A percentile compares a stretch with the other conserved stretches of the same genome.
Evolutionary conservation across 2,113 vertebrate genomes (phyloP).

Genomic region (Alethe diademata): DNA sequence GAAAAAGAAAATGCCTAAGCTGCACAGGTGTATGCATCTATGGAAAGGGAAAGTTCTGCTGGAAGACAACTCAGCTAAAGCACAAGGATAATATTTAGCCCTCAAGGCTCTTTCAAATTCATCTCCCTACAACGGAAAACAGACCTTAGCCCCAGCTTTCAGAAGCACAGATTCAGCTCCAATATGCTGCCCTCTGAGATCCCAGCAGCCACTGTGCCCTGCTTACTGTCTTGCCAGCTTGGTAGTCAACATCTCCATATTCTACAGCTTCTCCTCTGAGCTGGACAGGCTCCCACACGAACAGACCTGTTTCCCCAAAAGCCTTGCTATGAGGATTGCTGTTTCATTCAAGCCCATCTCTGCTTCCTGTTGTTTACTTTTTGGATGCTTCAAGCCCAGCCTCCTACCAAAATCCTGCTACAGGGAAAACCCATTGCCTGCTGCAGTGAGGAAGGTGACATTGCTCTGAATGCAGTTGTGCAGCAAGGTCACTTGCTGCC

Average conservation of each 20-base stretch:
- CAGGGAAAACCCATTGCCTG: not conserved
- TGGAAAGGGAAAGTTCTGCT: not conserved
- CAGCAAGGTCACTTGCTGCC: not conserved
- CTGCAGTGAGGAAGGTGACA: constrained; percentile 31
- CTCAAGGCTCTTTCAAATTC: not conserved
- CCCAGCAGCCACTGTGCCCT: not conserved
- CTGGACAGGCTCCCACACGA: not conserved
- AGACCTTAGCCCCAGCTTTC: not conserved
- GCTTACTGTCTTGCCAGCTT: not conserved
- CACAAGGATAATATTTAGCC: not conserved
- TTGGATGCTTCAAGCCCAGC: not conserved
- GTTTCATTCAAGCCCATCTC: not conserved
- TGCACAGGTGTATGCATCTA: not conserved
- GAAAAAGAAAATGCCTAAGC: not conserved
- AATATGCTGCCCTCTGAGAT: not conserved
- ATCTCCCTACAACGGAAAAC: not conserved
- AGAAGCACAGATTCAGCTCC: not conserved
- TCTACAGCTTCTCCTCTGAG: not conserved
- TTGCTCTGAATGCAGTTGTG: not conserved
- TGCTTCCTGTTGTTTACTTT: not conserved
- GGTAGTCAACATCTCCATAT: not conserved
- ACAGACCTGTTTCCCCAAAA: not conserved
- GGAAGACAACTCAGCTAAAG: not conserved
- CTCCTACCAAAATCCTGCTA: not conserved
- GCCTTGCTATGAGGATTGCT: not conserved